Evolutionary conservation across 2,888 invertebrate species (phyloP), one percentile per base, ranked within the genome.

Genomic region (Athalia cordata): DNA sequence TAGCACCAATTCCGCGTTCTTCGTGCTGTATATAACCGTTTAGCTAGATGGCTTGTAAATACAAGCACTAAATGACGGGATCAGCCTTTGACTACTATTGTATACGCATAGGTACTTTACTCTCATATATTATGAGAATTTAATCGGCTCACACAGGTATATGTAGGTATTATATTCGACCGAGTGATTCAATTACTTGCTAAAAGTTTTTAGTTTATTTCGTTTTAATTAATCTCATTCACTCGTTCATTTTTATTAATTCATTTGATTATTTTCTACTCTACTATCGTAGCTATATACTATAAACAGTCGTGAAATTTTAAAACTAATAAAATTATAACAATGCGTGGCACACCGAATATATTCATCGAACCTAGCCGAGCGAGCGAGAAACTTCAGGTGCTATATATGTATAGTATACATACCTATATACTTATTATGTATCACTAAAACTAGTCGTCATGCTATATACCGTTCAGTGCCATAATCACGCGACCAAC

Each of bases 41-140:
- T 78, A 74, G 61, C 52, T 11, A 64, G 7, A 59, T 29, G 74
- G 78, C 68, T 78, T 78, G 72, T 78, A 78, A 78, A 78, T 74
- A 62, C 74, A 74, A 78, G 62, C 55, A 70, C 45, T 15, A 64
- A 74, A 78, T 47, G 13, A 6, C 13, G 61, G 61, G 59, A 62
- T 68, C 77, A 62, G 77, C 59, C 59, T 29, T 29, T 77, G 77
- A 77, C 62, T 59, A 29, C 29, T 29, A 29, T n/a, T 55, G 55
- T 11, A 55, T 6, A 55, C n/a, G n/a, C 9, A 29, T 55, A n/a
- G n/a, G 9, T n/a, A n/a, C 55, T n/a, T 9, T 55, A 11, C n/a
- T 11, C 9, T 29, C 29, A 2, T 29, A 29, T 29, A 55, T 52
- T 55, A 68, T 43, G 50, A 55, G 55, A 55, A 55, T 68, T 68